A percentile compares a stretch with the other conserved stretches of the same genome.
phyloP scores from a whole-genome alignment of 2,888 invertebrate species.

The Drosophila vallismaia region DNA sequence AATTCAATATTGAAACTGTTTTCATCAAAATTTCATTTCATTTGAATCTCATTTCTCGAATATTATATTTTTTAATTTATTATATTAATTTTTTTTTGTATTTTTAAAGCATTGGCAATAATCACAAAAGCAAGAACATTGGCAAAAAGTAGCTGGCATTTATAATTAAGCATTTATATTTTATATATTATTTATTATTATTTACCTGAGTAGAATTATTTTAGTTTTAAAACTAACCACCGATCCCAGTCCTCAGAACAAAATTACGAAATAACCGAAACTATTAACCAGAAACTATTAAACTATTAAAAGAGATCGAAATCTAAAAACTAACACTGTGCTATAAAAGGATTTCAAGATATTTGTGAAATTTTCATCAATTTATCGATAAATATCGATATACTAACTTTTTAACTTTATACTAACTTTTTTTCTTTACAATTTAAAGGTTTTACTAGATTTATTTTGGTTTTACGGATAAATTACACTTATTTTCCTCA shows the following conservation, averaged over 20 bases:
- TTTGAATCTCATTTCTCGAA: slow-evolving; percentile 9
- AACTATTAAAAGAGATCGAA: neutral
- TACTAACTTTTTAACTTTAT: too few relatives aligned
- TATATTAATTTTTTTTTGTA: neutral
- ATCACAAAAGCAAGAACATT: slow-evolving; percentile 36
- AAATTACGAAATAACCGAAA: slow-evolving; percentile 20
- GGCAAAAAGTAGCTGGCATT: slow-evolving; percentile 44
- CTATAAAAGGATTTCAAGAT: neutral
- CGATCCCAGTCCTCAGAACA: neutral
- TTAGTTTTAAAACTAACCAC: slow-evolving; percentile 40
- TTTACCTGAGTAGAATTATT: slow-evolving; percentile 27
- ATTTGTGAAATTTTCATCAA: too few relatives aligned
- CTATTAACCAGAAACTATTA: slow-evolving; percentile 29
- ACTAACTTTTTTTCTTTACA: too few relatives aligned
- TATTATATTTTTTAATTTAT: neutral
- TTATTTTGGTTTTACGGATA: too few relatives aligned
- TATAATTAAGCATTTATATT: slow-evolving; percentile 21
- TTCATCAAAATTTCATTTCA: slow-evolving; percentile 19
- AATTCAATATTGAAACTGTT: neutral
- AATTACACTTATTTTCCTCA: too few relatives aligned
- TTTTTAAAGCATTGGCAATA: slow-evolving; percentile 28
- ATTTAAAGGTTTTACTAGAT: too few relatives aligned
- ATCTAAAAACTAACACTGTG: slow-evolving; percentile 8
- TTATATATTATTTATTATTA: slow-evolving; percentile 6
- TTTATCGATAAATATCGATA: neutral